Evolutionary conservation across 2,113 vertebrate genomes (phyloP).

Genomic region (Orycteropus afer): DNA sequence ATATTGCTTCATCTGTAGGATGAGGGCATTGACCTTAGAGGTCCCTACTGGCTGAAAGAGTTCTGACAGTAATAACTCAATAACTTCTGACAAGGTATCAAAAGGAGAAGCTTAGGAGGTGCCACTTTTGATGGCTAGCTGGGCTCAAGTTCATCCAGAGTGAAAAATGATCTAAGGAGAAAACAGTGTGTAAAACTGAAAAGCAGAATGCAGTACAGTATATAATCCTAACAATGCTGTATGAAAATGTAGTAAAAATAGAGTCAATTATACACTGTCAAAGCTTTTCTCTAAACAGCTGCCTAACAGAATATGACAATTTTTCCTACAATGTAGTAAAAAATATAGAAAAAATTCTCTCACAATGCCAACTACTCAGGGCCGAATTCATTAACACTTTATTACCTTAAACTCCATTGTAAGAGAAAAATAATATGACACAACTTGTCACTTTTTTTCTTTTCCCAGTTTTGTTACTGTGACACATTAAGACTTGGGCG

Average conservation of each 20-base stretch:
- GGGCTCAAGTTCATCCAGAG: conserved; percentile 52
- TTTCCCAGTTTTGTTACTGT: conserved; percentile 84
- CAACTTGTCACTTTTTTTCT: conserved; percentile 85
- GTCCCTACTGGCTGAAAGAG: background rate
- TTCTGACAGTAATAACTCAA: background rate
- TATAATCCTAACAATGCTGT: conserved; percentile 85
- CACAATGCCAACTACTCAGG: conserved; percentile 82
- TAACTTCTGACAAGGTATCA: background rate
- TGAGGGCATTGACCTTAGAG: background rate
- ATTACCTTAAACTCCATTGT: conserved; percentile 86
- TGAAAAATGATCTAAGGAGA: conserved; percentile 68
- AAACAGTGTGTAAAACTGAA: conserved; percentile 78
- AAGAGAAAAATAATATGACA: conserved; percentile 83
- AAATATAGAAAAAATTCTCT: conserved; percentile 75
- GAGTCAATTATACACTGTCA: conserved; percentile 89
- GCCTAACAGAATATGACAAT: conserved; percentile 89
- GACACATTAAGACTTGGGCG: conserved; percentile 85
- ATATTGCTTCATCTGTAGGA: background rate
- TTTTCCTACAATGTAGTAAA: conserved; percentile 86
- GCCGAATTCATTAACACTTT: conserved; percentile 88
- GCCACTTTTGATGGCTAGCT: conserved; percentile 60
- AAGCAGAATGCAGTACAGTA: conserved; percentile 85
- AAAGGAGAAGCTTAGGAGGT: conserved; percentile 20
- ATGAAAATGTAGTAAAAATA: conserved; percentile 87
- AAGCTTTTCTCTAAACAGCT: conserved; percentile 89